Conservation (phyloP, 2,888 invertebrate species). For the Saturnia pavonia region DNA sequence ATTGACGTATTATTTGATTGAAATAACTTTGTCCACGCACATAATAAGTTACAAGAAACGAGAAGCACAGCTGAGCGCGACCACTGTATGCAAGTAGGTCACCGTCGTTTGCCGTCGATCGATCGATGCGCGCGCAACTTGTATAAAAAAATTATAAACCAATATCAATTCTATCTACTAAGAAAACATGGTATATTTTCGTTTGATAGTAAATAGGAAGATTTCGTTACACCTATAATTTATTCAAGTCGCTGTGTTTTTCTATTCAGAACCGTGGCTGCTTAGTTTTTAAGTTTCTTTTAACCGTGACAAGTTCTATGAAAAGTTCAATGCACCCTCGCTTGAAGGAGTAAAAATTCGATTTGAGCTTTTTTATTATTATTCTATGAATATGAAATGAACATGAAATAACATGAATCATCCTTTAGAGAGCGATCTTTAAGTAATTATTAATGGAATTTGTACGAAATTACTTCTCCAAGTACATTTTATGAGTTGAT, state of each 20-base stretch:
- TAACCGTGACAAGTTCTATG: background rate
- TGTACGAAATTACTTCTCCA: too few relatives aligned
- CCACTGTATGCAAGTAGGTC: slow-evolving; percentile 57
- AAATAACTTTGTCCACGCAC: background rate
- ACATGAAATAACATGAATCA: too few relatives aligned
- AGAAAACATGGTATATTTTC: slow-evolving; percentile 7
- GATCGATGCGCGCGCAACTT: slow-evolving; percentile 63
- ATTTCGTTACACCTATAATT: background rate
- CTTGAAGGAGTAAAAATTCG: background rate
- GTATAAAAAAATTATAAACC: slow-evolving; percentile 33
- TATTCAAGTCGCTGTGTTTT: background rate
- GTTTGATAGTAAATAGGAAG: background rate
- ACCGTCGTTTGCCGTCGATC: slow-evolving; percentile 54
- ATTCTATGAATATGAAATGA: too few relatives aligned
- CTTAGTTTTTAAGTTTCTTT: background rate
- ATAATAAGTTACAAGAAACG: slow-evolving; percentile 1
- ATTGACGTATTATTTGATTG: background rate
- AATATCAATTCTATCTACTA: background rate
- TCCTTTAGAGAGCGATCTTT: too few relatives aligned
- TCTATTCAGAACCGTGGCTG: background rate
- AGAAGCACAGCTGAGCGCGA: slow-evolving; percentile 19
- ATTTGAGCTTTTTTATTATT: background rate
- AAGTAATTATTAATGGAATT: too few relatives aligned
- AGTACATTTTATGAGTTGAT: too few relatives aligned
- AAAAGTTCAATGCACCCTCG: background rate